Base-by-base conservation (phyloP, 2,888 invertebrate genomes). In the Cantharis flavilabris region DNA sequence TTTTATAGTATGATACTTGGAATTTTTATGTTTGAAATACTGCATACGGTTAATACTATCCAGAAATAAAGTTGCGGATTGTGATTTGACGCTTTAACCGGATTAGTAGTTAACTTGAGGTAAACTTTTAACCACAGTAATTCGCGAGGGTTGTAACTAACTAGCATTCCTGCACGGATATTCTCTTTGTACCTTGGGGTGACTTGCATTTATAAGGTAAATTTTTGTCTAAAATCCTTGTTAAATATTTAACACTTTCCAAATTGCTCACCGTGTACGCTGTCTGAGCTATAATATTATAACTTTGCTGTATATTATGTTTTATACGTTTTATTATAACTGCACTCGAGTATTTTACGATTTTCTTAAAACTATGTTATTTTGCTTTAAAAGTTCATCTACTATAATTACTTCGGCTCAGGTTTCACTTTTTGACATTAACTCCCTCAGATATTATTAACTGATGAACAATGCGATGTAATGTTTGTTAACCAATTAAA, bases 81-180 rank as follows among this genome's bases (percentile, higher is more conserved):
- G 16, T 71, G 63, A 71, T 28, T 71, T 63, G 23, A 26, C 28
- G 63, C 65, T 71, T 71, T 16, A 71, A 30, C 23, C 13, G 71
- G 71, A 71, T 71, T 71, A 71, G 63, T 63, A 71, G 71, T 63
- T 63, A 71, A 71, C 71, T 71, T 71, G 62, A 62, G 23, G 63
- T 28, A 62, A 71, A 71, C 20, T 62, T 71, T 62, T 16, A 16
- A 28, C 71, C 71, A 71, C 71, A 71, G 16, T 67, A n/a, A 67
- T 67, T 67, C 65, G 65, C 13, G 23, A 67, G 65, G 65, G 65
- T 67, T 67, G 65, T 23, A 67, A n/a, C 26, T 67, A 67, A 23
- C 65, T 67, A 23, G 20, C 10, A 26, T 18, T 67, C 26, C 23
- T 67, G 64, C 13, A 67, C n/a, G 65, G 65, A 67, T 23, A 67